Base-by-base conservation (phyloP, 2,797 vertebrate genomes). In the Xiphophorus birchmanni region DNA sequence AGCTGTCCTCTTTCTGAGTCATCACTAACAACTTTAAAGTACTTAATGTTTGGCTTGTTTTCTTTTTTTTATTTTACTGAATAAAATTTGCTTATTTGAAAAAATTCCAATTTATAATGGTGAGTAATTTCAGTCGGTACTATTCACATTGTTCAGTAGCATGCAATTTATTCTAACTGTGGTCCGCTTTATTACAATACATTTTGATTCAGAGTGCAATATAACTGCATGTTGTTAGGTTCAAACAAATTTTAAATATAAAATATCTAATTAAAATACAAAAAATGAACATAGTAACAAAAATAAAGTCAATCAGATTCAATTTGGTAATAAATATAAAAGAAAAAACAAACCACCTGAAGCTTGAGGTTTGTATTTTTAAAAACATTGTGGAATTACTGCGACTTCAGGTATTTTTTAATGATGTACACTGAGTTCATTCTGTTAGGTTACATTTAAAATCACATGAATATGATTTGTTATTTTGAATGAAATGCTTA, bases 1-100 rank as follows among this genome's bases (percentile, higher is more conserved):
- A 83, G 77, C 65, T 42, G 65, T 54, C 52, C 45, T 63, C 21
- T 84, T 54, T 79, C 73, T 74, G 44, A 77, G 75, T 83, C 81
- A 79, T 80, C 71, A 48, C 79, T 18, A 73, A 65, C 69, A 37
- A 23, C 42, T 40, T 78, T 76, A 69, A 15, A 65, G 29, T 18
- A n/a, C 56, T 35, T 76, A 74, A 6, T 2, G 15, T 73, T 50
- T 71, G 44, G 10, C 74, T 54, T 26, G 35, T 56, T 56, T 56
- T 50, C 29, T 7, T 26, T 26, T 54, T 26, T 23, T 26, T 45
- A n/a, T 17, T 52, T 50, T 74, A 7, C 15, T 67, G 21, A 67
- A 67, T 11, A 40, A 26, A 71, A 71, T n/a, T 2, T 42, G 23
- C 5, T 7, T 26, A 26, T 71, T 71, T 42, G 21, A 67, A 40